A percentile compares a stretch with the other conserved stretches of the same genome.
Conservation (phyloP, 37 sponge, comb jelly and placozoan species). For the Haliclona indistincta region DNA sequence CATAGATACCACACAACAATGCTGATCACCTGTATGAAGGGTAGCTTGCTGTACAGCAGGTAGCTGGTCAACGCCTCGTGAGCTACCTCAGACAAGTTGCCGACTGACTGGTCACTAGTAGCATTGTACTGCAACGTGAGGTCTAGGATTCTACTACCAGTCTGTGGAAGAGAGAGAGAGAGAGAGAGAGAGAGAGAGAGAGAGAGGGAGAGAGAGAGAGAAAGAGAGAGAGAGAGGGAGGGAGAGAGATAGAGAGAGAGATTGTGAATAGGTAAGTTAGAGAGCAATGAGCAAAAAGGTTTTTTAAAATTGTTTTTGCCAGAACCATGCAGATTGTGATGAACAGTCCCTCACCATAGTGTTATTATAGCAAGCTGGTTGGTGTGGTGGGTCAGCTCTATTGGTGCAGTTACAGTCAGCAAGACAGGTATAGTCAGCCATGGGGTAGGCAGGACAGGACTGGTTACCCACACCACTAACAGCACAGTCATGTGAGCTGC, state of each 20-base stretch:
- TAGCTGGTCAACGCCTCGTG: constrained; percentile 26
- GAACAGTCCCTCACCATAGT: neutral
- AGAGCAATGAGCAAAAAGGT: neutral
- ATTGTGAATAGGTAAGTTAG: neutral
- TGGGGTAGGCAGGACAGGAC: neutral
- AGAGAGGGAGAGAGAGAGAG: constrained; percentile 8
- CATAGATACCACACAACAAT: neutral
- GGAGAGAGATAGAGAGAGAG: neutral
- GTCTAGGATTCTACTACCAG: neutral
- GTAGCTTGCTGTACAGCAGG: constrained; percentile 29
- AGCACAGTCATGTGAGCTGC: constrained; percentile 8
- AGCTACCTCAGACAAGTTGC: neutral
- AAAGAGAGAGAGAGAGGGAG: neutral
- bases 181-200: constrained; percentile 4
- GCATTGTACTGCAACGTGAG: no score
- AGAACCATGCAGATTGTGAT: no score
- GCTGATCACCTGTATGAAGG: constrained; percentile 19
- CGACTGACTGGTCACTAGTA: no score
- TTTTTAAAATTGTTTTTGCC: neutral
- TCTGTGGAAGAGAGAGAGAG: neutral
- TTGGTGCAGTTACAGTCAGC: neutral
- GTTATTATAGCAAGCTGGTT: neutral
- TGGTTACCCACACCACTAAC: constrained; percentile 17
- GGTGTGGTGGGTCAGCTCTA: neutral
- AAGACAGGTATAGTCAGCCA: neutral